phyloP scores from a whole-genome alignment of 2,888 invertebrate genomes.

The Oasisia sp. region DNA sequence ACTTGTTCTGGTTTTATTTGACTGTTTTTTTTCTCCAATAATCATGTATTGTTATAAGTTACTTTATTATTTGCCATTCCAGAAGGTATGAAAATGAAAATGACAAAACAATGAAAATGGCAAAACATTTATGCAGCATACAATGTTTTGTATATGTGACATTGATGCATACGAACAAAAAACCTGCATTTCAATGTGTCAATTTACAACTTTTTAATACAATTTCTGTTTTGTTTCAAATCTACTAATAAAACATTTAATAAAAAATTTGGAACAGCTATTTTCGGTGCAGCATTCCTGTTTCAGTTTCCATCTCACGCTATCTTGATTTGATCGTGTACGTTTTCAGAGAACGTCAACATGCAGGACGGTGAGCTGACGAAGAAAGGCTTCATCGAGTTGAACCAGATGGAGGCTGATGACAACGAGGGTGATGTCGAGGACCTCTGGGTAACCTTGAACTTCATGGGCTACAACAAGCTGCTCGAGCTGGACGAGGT shows the following conservation, averaged over 20 bases:
- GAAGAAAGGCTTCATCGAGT: conserved; percentile 62
- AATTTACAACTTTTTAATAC: too few species aligned
- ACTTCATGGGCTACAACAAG: conserved; percentile 65
- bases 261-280: not conserved
- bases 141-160: too few species aligned
- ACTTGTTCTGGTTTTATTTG: too few species aligned
- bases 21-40: too few species aligned
- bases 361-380: conserved; percentile 65
- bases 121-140: too few species aligned
- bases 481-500: conserved; percentile 63
- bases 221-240: not conserved
- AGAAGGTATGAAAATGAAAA: too few species aligned
- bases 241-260: not conserved
- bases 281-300: not conserved
- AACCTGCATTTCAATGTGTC: too few species aligned
- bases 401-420: conserved; percentile 68
- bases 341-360: conserved; percentile 55
- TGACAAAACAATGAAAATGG: too few species aligned
- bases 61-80: too few species aligned
- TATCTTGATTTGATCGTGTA: not conserved
- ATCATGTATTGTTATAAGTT: too few species aligned
- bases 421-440: conserved; percentile 65
- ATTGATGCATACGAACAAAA: too few species aligned
- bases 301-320: not conserved
- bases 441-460: conserved; percentile 66